Base-by-base conservation (phyloP, 2,888 invertebrate genomes). In the Junonia oenone region DNA sequence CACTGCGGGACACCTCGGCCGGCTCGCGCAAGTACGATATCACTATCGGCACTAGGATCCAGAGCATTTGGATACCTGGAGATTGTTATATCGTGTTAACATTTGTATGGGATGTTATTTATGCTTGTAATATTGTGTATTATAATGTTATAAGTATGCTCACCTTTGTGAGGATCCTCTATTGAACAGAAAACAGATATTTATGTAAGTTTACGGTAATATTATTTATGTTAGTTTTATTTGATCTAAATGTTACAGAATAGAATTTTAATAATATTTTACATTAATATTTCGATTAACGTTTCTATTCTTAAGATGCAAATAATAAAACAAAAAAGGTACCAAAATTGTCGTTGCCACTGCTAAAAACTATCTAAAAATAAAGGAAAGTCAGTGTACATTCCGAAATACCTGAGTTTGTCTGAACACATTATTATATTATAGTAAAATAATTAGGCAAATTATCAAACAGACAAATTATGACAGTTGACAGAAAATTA, bases 41-140 rank as follows among this genome's bases (percentile, higher is more conserved):
- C 65, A 99, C 92, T 58, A 98, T 95, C 40, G 99, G 98, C 58
- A 98, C 97, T 58, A 98, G 90, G 40, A 99, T 90, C 64, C 96
- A 95, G 51, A 99, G 87, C 93, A 99, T 94, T 78, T 97, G 96
- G 66, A 97, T 94, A 73, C 97, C 98, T 98, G 85, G 4, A 73
- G 15, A 14, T 27, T 14, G 17, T 22, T 5, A 22, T 5, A 22
- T 5, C 22, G 2, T 2, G 22, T 22, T 22, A 22, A 22, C 5
- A 22, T 3, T 5, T 22, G 22, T 5, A 22, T 5, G n/a, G 2
- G 2, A 33, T 1, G 0, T 11, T 11, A 33, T 33, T 33, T 15
- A 40, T 27, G 11, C 37, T 33, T 15, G 2, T 13, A 14, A 45
- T 5, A 53, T 51, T 15, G 14, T 29, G 9, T 6, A 29, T 29